Base-by-base conservation (phyloP, 2,888 invertebrate species). In the Melitaea athalia region DNA sequence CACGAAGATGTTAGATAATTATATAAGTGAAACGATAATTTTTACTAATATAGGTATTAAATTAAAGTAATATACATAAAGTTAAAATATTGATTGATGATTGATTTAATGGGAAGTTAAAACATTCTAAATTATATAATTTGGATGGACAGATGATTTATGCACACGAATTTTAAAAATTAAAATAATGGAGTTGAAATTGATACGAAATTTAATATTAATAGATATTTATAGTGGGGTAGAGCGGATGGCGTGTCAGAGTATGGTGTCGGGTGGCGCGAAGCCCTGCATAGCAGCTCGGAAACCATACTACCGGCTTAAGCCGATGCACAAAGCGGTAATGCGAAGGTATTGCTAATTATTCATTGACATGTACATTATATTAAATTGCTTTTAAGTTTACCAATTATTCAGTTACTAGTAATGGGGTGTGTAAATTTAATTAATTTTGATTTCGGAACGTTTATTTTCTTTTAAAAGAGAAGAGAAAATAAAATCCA, bases 281-380 rank as follows among this genome's bases (percentile, higher is more conserved):
- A 86, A 86, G 85, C 87, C 88, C 64, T 75, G 72, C 76, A 69
- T 55, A 64, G 65, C 71, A 64, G 65, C 71, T 71, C 79, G 77
- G 91, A 92, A 91, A 87, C 91, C 91, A 79, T 91, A 91, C 84
- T 85, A 81, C 81, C 83, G 86, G 86, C 85, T 85, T 87, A 89
- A 79, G 78, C 68, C 72, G 71, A 64, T 65, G 49, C 49, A 63
- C 47, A 11, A 38, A 38, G 49, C 63, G 52, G 53, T 68, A 68
- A 69, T 66, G 62, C 72, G 63, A 68, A 60, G 43, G 38, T 66
- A 69, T 67, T 63, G 50, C 24, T 53, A 47, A 68, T 68, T 64
- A 63, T 59, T 33, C 50, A 63, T 63, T n/a, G 17, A 17, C 45
- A 59, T 24, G 17, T 24, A 17, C 53, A 45, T 50, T 53, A 55